Percentiles rank a stretch among this genome's conserved stretches.
phyloP scores from a whole-genome alignment of 1,140 invertebrate species.

The Tachypleus tridentatus region DNA sequence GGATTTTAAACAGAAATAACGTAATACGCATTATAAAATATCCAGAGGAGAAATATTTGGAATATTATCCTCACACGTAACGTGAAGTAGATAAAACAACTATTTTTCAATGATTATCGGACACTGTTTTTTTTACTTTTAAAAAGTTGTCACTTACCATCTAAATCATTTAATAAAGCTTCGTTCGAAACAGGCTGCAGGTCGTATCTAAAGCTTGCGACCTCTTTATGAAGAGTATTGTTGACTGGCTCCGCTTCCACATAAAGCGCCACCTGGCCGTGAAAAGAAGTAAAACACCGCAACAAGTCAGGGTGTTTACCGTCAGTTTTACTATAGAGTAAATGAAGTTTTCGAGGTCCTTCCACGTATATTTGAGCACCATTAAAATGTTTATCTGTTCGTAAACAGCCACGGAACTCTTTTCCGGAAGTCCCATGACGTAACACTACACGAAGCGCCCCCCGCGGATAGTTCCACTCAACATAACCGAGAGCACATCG shows the following conservation, averaged over 20 bases:
- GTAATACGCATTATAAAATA: too few relatives aligned
- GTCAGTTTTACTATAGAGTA: slow-evolving; percentile 49
- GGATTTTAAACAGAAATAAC: too few relatives aligned
- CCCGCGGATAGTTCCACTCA: slow-evolving; percentile 58
- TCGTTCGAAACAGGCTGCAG: slow-evolving; percentile 42
- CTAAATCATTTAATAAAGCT: slow-evolving; percentile 41
- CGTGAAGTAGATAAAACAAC: too few relatives aligned
- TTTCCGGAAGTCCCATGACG: slow-evolving; percentile 33
- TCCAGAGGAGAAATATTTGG: too few relatives aligned
- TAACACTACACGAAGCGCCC: slow-evolving; percentile 54
- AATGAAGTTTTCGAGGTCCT: slow-evolving; percentile 46
- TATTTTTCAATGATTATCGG: too few relatives aligned
- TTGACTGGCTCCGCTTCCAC: slow-evolving; percentile 46
- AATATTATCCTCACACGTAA: too few relatives aligned
- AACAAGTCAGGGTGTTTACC: slow-evolving; percentile 36
- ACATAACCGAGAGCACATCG: slow-evolving; percentile 56
- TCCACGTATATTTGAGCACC: slow-evolving; percentile 57
- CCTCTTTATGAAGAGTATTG: slow-evolving; percentile 36
- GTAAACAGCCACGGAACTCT: slow-evolving; percentile 57
- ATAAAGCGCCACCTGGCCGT: slow-evolving; percentile 54
- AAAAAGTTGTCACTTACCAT: slow-evolving; percentile 32
- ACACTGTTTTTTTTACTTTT: too few relatives aligned
- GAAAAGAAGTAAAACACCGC: slow-evolving; percentile 50
- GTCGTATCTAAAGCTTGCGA: slow-evolving; percentile 52
- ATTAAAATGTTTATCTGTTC: slow-evolving; percentile 32